Base-by-base conservation (phyloP, 2,888 invertebrate genomes). In the Cataglyphis altisquamis region DNA sequence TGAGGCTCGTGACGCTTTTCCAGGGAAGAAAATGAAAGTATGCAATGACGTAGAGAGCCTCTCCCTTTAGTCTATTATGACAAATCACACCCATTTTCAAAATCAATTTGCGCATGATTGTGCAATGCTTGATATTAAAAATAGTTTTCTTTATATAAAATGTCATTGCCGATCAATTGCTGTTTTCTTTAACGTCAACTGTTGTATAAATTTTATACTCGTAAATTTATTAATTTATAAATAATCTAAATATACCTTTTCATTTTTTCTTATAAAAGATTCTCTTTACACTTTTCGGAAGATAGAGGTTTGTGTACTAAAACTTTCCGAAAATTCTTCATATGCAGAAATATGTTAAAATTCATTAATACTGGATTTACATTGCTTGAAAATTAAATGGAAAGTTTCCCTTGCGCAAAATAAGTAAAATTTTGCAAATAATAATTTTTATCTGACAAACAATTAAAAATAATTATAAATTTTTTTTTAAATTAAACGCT, bases 21-120 rank as follows among this genome's bases (percentile, higher is more conserved):
- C 74, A 36, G n/a, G 32, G 45, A 78, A 55, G 55, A 52, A 12
- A 77, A 64, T 9, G 78, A 68, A 68, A 70, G 62, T 25, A 25
- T 25, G 25, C 68, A 80, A 83, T 45, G 67, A 41, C n/a, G 29
- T 25, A 36, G 36, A 36, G 0, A 36, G 21, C 25, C 12, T 29
- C 3, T 25, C 15, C 39, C 9, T 66, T 78, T 60, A 68, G 57
- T 67, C 29, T 1, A 39, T 80, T 70, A 18, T 32, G 48, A 48
- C 70, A 25, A 80, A 80, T 80, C 32, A 60, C 10, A 45, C 18
- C 10, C 45, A 66, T 36, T 80, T 80, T 3, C 45, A 60, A 60
- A 45, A 39, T 25, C 5, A 18, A 45, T 18, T 64, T 12, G 32
- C 32, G 41, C n/a, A 52, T 12, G 12, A 45, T 45, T 45, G 12